A percentile compares a stretch with the other conserved stretches of the same genome.
These are phyloP conservation scores for Stigmatopora nigra DNA, from an alignment of 2,113 vertebrate species.

Conservation along the genomic window DNA sequence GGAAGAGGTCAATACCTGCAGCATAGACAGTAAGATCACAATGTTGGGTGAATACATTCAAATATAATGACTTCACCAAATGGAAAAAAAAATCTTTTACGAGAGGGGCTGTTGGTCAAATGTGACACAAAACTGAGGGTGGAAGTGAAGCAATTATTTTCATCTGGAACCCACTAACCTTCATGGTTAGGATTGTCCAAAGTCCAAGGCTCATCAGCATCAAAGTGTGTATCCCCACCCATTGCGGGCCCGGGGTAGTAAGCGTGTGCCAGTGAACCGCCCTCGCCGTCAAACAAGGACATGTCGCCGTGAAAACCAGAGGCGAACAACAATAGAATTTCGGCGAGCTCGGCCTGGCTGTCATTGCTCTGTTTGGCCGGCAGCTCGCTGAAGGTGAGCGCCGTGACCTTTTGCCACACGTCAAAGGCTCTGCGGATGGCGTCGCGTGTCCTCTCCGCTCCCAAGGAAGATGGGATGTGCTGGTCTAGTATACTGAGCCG, in stretches of 20 bases:
- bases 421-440: conserved; percentile 80
- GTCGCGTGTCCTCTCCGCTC: conserved; percentile 65
- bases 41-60: neutral
- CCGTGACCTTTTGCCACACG: conserved; percentile 81
- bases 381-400: conserved; percentile 81
- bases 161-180: conserved; percentile 65
- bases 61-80: neutral
- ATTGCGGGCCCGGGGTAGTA: conserved; percentile 91
- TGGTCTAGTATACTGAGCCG: conserved; percentile 82
- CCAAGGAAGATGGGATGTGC: conserved; percentile 69
- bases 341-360: conserved; percentile 71
- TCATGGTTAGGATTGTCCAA: conserved; percentile 76
- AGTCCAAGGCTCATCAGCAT: conserved; percentile 92
- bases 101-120: neutral
- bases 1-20: conserved; percentile 87
- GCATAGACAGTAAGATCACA: neutral
- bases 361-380: conserved; percentile 71
- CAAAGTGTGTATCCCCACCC: conserved; percentile 92
- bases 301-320: conserved; percentile 95
- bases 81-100: neutral
- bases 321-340: conserved; percentile 92
- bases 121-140: neutral
- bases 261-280: conserved; percentile 91
- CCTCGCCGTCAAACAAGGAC: conserved; percentile 88
- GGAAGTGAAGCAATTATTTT: neutral